These are phyloP conservation scores for Andrena camellia DNA, from an alignment of 2,888 invertebrate genomes.

Conservation along the genomic window DNA sequence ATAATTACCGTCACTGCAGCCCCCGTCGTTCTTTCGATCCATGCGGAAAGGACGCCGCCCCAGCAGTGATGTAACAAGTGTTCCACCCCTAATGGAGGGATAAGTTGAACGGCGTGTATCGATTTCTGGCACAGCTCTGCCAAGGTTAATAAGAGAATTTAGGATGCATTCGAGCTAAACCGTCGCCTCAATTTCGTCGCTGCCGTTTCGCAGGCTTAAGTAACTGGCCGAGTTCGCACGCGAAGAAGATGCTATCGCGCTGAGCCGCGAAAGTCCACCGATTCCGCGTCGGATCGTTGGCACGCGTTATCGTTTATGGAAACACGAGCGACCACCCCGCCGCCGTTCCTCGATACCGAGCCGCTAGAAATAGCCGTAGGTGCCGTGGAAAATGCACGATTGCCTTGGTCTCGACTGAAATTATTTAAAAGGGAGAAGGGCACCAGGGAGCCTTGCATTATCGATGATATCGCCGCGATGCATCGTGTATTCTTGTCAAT, in stretches of 20 bases:
- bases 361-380: background rate
- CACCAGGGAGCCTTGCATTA: background rate
- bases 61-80: too few species aligned
- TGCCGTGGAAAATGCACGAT: background rate
- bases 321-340: background rate
- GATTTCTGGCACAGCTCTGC: too few species aligned
- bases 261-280: background rate
- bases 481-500: conserved; percentile 35
- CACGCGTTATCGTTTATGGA: conserved; percentile 7
- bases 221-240: background rate
- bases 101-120: too few species aligned
- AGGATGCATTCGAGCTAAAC: too few species aligned
- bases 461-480: conserved; percentile 10
- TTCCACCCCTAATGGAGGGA: too few species aligned
- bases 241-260: conserved; percentile 3
- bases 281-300: conserved; percentile 17
- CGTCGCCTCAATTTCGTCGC: background rate
- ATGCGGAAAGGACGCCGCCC: too few species aligned
- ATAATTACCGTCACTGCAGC: too few species aligned
- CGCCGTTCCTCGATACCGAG: background rate
- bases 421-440: background rate
- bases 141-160: too few species aligned
- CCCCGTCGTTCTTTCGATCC: too few species aligned
- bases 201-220: background rate
- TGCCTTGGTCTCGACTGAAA: conserved; percentile 5